These are phyloP conservation scores for Cryptotis parvus DNA, from an alignment of 2,113 vertebrate species.

Conservation along the genomic window DNA sequence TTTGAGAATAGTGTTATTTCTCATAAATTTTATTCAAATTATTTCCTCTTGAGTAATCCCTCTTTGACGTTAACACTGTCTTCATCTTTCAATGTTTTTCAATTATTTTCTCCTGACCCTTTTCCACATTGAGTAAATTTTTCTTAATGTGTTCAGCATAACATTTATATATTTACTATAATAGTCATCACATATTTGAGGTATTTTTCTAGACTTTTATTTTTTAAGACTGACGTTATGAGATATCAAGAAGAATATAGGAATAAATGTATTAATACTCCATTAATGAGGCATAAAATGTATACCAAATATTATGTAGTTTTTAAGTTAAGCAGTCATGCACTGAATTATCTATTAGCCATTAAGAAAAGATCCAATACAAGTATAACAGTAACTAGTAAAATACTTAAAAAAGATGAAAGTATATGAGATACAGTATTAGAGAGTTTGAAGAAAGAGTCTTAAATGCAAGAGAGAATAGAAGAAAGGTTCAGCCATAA, in stretches of 20 bases:
- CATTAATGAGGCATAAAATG: background rate
- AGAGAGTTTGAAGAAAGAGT: slow-evolving; percentile 29
- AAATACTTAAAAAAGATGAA: background rate
- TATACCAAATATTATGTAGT: background rate
- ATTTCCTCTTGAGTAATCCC: background rate
- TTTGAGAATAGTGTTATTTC: background rate
- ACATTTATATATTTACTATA: background rate
- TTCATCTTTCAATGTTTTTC: background rate
- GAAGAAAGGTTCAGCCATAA: background rate
- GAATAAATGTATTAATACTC: background rate
- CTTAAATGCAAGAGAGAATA: slow-evolving; percentile 17
- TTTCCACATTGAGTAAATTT: background rate
- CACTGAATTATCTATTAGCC: background rate
- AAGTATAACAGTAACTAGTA: background rate
- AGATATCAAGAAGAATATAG: background rate
- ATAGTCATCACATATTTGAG: background rate
- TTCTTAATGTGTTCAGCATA: background rate
- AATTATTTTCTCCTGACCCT: background rate
- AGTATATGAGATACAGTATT: background rate
- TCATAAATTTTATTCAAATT: background rate
- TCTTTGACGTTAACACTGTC: background rate
- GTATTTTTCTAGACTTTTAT: slow-evolving; percentile 2
- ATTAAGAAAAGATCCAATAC: background rate
- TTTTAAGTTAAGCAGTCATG: background rate
- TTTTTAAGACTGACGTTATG: background rate